Conservation (phyloP, 2,113 vertebrate genomes). For the Anoplopoma fimbria region DNA sequence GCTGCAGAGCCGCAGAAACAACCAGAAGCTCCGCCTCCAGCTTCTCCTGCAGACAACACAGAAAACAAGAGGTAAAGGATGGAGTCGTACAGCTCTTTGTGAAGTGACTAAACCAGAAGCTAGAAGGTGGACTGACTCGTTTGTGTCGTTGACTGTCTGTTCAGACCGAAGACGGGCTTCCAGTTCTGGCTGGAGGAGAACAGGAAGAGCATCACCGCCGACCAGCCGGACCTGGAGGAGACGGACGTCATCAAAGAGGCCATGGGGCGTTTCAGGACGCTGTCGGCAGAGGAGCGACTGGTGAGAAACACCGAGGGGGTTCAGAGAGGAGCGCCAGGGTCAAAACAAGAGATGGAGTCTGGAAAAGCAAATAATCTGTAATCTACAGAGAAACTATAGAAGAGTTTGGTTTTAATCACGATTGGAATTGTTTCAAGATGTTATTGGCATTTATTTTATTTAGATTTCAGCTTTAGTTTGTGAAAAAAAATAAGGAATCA, state of each 20-base stretch:
- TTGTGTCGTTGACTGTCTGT: not conserved
- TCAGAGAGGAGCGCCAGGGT: not conserved
- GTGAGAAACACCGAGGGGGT: conserved; percentile 73
- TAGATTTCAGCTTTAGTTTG: not conserved
- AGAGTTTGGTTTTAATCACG: not conserved
- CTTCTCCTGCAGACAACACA: conserved; percentile 69
- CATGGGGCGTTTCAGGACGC: conserved; percentile 89
- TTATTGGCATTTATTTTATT: not conserved
- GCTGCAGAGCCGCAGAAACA: conserved; percentile 53
- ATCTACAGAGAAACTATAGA: not conserved
- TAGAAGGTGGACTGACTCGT: not conserved
- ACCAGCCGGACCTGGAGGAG: conserved; percentile 90
- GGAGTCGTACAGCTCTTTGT: not conserved
- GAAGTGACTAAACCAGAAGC: not conserved
- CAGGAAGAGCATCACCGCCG: conserved; percentile 87
- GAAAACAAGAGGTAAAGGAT: conserved; percentile 86
- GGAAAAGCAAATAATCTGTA: not conserved
- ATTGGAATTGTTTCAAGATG: not conserved
- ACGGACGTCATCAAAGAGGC: conserved; percentile 95
- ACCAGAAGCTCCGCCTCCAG: conserved; percentile 47
- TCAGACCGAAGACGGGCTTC: conserved; percentile 94
- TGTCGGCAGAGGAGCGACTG: conserved; percentile 90
- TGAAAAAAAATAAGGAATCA: not conserved
- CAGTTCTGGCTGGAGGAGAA: conserved; percentile 96
- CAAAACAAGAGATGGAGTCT: not conserved